Evolutionary conservation across 2,797 vertebrate genomes (phyloP).

Genomic region (Xiphorhynchus erythropygius): DNA sequence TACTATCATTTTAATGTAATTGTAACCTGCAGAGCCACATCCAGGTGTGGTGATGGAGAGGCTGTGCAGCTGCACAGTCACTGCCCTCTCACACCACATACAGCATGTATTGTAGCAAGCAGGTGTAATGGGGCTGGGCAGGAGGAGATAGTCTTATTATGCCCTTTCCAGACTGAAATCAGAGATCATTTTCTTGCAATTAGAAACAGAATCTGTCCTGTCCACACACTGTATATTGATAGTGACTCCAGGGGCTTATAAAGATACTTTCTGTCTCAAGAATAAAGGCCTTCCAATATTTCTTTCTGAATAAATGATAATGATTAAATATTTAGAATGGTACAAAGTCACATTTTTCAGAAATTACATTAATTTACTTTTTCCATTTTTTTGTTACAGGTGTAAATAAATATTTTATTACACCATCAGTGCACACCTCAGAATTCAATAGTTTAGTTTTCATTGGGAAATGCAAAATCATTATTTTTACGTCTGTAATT

Average conservation of each 20-base stretch:
- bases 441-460: slow-evolving; percentile 17
- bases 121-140: fast-evolving
- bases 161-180: background rate
- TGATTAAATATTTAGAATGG: background rate
- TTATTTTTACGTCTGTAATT: slow-evolving; percentile 16
- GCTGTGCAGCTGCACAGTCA: background rate
- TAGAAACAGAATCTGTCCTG: background rate
- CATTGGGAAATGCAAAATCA: background rate
- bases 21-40: background rate
- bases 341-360: background rate
- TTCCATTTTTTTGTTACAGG: slow-evolving; percentile 26
- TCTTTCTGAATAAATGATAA: background rate
- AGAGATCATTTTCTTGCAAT: background rate
- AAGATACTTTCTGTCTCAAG: background rate
- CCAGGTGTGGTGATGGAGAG: background rate
- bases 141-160: background rate
- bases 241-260: background rate
- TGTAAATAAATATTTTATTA: slow-evolving; percentile 9
- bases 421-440: background rate
- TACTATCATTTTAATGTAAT: background rate
- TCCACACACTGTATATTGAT: background rate
- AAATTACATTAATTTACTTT: background rate
- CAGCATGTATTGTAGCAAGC: fast-evolving
- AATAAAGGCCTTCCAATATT: background rate
- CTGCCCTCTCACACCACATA: background rate